Percentiles rank a stretch among this genome's conserved stretches.
phyloP scores from a whole-genome alignment of 2,888 invertebrate species.

The Teleogryllus oceanicus region DNA sequence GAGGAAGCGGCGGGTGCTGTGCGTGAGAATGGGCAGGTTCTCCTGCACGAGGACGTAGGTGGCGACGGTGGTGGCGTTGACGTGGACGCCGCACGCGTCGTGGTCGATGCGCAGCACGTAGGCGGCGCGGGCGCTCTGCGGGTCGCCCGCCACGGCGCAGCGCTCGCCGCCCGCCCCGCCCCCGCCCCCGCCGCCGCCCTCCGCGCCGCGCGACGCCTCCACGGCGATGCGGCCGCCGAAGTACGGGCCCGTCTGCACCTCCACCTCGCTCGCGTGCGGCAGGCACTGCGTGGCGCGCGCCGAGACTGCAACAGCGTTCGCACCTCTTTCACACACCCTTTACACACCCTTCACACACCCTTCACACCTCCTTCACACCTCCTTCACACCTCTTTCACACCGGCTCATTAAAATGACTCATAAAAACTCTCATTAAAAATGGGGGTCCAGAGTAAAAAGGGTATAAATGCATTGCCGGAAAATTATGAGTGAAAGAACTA shows the following conservation, averaged over 20 bases:
- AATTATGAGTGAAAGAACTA: too few relatives aligned
- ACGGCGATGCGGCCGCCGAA: slow-evolving; percentile 76
- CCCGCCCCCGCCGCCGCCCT: slow-evolving; percentile 45
- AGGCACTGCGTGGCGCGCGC: slow-evolving; percentile 76
- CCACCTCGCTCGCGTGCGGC: slow-evolving; percentile 76
- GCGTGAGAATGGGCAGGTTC: slow-evolving; percentile 76
- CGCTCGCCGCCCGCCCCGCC: too few relatives aligned
- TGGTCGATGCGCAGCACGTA: slow-evolving; percentile 74
- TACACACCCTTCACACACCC: too few relatives aligned
- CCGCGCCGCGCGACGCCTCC: slow-evolving; percentile 50
- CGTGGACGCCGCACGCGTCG: slow-evolving; percentile 67
- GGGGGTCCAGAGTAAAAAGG: too few relatives aligned
- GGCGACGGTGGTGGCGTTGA: slow-evolving; percentile 75
- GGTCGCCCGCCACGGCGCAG: slow-evolving; percentile 72
- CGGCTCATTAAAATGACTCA: neutral
- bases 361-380: too few relatives aligned
- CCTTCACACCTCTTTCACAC: neutral
- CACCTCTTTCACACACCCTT: neutral
- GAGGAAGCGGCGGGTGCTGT: slow-evolving; percentile 73
- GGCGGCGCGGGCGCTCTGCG: slow-evolving; percentile 66
- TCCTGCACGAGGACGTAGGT: slow-evolving; percentile 81
- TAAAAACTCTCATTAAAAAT: too few relatives aligned
- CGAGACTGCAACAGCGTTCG: slow-evolving; percentile 58
- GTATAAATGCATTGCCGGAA: too few relatives aligned
- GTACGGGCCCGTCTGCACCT: slow-evolving; percentile 76